These are phyloP conservation scores for Nephrocerus scutellatus DNA, from an alignment of 2,888 invertebrate genomes.

Conservation along the genomic window DNA sequence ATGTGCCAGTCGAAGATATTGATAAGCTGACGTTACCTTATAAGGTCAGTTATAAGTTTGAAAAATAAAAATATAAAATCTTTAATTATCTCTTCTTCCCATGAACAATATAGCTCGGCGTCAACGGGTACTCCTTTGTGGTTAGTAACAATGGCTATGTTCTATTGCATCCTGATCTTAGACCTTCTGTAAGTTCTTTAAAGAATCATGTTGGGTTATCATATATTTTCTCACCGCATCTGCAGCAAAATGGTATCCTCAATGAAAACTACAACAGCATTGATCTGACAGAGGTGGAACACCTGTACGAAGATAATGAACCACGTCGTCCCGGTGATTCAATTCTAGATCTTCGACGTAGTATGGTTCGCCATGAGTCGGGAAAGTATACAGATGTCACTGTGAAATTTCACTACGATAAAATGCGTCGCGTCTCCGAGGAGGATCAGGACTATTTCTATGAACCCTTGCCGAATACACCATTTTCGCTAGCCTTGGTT, in stretches of 20 bases:
- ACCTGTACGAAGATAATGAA: constrained; percentile 61
- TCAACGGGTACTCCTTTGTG: constrained; percentile 93
- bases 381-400: constrained; percentile 61
- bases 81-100: not conserved
- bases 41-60: constrained; percentile 56
- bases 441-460: constrained; percentile 78
- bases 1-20: constrained; percentile 77
- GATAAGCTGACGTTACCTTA: constrained; percentile 81
- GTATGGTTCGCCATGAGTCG: constrained; percentile 63
- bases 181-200: constrained; percentile 67
- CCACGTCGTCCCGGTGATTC: constrained; percentile 59
- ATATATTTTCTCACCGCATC: not conserved
- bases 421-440: constrained; percentile 74
- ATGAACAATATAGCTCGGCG: constrained; percentile 64
- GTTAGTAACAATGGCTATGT: constrained; percentile 96
- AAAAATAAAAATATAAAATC: not conserved
- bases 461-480: constrained; percentile 72
- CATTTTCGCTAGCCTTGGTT: constrained; percentile 80
- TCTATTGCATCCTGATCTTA: constrained; percentile 86
- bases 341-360: constrained; percentile 54
- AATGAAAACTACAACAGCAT: constrained; percentile 96
- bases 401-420: constrained; percentile 77
- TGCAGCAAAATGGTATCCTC: constrained; percentile 44
- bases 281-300: constrained; percentile 91
- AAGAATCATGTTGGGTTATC: not conserved